Evolutionary conservation across 2,113 vertebrate species (phyloP).

Genomic region (Lamprotornis superbus): DNA sequence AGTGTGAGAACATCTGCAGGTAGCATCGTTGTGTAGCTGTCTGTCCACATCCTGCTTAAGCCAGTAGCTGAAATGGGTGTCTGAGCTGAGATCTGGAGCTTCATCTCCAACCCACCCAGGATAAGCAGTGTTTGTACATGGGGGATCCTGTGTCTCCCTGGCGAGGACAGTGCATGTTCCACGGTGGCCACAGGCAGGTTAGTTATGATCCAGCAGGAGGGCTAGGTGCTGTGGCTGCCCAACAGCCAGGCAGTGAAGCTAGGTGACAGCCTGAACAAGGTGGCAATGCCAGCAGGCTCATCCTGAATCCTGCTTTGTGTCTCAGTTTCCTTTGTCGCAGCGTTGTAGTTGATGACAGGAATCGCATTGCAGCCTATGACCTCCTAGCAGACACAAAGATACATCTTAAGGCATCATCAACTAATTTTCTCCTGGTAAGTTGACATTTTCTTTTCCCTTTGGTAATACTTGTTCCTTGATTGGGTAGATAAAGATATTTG

Average conservation of each 20-base stretch:
- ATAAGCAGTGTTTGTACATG: not conserved
- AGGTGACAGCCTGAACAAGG: not conserved
- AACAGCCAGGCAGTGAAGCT: not conserved
- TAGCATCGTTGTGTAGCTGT: not conserved
- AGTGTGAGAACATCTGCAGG: not conserved
- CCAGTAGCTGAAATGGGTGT: not conserved
- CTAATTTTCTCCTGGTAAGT: slow-evolving; percentile 86
- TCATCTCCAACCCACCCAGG: not conserved
- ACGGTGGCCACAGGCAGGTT: not conserved
- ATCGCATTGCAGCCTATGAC: slow-evolving; percentile 75
- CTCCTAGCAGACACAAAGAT: slow-evolving; percentile 77
- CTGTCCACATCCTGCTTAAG: not conserved
- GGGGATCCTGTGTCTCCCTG: not conserved
- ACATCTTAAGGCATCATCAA: slow-evolving; percentile 66
- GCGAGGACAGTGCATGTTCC: accelerated
- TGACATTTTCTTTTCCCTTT: not conserved
- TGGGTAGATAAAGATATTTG: not conserved
- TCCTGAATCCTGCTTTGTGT: not conserved
- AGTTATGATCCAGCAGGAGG: not conserved
- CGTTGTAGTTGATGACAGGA: slow-evolving; percentile 74
- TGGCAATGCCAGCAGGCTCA: not conserved
- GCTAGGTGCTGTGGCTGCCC: not conserved
- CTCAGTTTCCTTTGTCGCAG: slow-evolving; percentile 89
- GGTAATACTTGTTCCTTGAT: not conserved
- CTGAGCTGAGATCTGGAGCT: not conserved